A percentile compares a stretch with the other conserved stretches of the same genome.
Conservation (phyloP, 1,140 invertebrate genomes). For the Drosophila nikananu region DNA sequence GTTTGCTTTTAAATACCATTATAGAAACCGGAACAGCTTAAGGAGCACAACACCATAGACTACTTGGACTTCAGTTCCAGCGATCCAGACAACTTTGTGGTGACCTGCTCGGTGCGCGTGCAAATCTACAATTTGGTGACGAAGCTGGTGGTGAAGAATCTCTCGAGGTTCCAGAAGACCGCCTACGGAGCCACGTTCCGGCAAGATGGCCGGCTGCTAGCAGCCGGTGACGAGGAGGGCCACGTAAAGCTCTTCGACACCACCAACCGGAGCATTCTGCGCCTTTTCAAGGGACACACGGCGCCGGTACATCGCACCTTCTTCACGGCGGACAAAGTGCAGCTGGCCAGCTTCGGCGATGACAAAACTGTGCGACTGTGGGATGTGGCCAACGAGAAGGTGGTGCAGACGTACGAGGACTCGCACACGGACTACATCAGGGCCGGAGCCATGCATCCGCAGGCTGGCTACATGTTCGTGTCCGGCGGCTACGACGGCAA, state of each 20-base stretch:
- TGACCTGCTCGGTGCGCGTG: constrained; percentile 95
- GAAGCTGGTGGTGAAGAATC: constrained; percentile 93
- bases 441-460: constrained; percentile 91
- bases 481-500: constrained; percentile 98
- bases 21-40: constrained; percentile 94
- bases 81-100: constrained; percentile 95
- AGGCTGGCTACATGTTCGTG: constrained; percentile 91
- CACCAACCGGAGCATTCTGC: constrained; percentile 90
- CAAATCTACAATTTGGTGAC: constrained; percentile 96
- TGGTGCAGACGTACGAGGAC: constrained; percentile 89
- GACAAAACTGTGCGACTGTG: constrained; percentile 95
- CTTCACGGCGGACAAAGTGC: constrained; percentile 92
- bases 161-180: constrained; percentile 93
- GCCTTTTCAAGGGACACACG: constrained; percentile 87
- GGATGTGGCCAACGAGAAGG: constrained; percentile 95
- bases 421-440: constrained; percentile 93
- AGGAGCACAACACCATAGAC: constrained; percentile 96
- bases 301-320: constrained; percentile 92
- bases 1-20: constrained; percentile 45
- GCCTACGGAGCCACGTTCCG: constrained; percentile 95
- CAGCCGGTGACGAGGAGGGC: constrained; percentile 95
- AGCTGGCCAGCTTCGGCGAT: constrained; percentile 96
- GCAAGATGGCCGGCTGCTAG: constrained; percentile 93
- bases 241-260: constrained; percentile 95
- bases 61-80: constrained; percentile 95